Evolutionary conservation across 2,888 invertebrate genomes (phyloP).

Genomic region (Acholoe squamosa): DNA sequence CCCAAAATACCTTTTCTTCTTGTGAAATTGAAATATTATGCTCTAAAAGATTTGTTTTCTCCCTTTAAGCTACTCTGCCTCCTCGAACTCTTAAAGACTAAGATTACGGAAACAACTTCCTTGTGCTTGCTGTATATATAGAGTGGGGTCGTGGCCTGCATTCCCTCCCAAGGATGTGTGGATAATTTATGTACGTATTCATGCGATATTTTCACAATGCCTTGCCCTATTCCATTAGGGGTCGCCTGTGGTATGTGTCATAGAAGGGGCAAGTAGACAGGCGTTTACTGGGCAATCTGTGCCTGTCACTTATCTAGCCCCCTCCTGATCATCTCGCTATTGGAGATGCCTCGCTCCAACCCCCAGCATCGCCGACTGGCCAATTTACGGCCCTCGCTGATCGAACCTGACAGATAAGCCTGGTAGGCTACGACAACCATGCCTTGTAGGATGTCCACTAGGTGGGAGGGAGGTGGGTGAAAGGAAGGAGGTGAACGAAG

Average conservation of each 20-base stretch:
- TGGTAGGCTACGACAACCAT: neutral
- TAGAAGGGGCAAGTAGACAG: conserved; percentile 11
- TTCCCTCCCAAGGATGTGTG: neutral
- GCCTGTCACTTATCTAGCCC: conserved; percentile 29
- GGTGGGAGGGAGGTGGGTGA: neutral
- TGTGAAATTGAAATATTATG: no score
- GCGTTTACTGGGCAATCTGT: conserved; percentile 38
- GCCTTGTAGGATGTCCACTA: neutral
- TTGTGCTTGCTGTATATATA: neutral
- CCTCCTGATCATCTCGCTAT: neutral
- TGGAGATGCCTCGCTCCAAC: neutral
- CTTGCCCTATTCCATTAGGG: neutral
- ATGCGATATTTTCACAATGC: conserved; percentile 15
- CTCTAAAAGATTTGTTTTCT: no score
- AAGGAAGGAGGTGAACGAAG: neutral
- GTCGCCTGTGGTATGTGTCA: neutral
- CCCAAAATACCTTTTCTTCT: no score
- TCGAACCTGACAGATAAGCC: conserved; percentile 43
- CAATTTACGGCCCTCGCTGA: conserved; percentile 18
- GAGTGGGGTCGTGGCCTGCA: neutral
- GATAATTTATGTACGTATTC: neutral
- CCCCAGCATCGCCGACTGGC: neutral
- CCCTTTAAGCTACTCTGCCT: neutral
- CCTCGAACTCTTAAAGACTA: no score
- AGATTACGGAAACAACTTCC: neutral